Base-by-base conservation (phyloP, 2,113 vertebrate species). In the Microcebus lehilahytsara region DNA sequence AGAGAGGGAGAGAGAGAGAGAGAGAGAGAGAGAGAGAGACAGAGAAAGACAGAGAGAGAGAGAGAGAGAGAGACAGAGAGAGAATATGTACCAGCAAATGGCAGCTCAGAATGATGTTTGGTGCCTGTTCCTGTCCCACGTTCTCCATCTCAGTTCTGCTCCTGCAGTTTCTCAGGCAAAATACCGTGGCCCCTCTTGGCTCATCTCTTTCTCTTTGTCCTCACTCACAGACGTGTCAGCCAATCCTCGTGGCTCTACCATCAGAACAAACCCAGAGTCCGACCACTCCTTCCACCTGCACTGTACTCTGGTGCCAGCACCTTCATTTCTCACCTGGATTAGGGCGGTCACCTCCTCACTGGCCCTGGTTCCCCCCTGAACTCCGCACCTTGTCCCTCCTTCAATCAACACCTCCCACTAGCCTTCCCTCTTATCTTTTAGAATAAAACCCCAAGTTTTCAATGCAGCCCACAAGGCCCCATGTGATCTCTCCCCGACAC, bases 361-460 rank as follows among this genome's bases (percentile, higher is more conserved):
- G 13, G 46, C 14, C 75, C 60, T 67, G 23, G 42, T 69, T 94
- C n/a, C 67, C 86, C 64, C 22, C 60, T 37, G 42, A 42, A 71
- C 49, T 77, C 7, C 22, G 3, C 9, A 37, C 49, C 62, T 37
- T 9, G 32, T 64, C 51, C 22, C n/a, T 42, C 62, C 42, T 91
- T 92, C 42, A 6, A 2, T 51, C 16, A 40, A 37, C 60, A 78
- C 62, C 42, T 37, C 51, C 40, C 19, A 30, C 16, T 17, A 67
- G 23, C 8, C 58, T 91, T 62, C 37, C 66, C n/a, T 40, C 6
- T 85, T 3, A 2, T 27, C 42, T 92, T 69, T 91, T 67, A 37
- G 74, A 88, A 64, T 90, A 34, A 85, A 88, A 95, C 42, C 37
- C 8, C 2, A 88, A 67, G 22, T 8, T 75, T 84, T 87, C 37